A percentile compares a stretch with the other conserved stretches of the same genome.
Conservation (phyloP, 2,113 vertebrate genomes). For the Bufo gargarizans region DNA sequence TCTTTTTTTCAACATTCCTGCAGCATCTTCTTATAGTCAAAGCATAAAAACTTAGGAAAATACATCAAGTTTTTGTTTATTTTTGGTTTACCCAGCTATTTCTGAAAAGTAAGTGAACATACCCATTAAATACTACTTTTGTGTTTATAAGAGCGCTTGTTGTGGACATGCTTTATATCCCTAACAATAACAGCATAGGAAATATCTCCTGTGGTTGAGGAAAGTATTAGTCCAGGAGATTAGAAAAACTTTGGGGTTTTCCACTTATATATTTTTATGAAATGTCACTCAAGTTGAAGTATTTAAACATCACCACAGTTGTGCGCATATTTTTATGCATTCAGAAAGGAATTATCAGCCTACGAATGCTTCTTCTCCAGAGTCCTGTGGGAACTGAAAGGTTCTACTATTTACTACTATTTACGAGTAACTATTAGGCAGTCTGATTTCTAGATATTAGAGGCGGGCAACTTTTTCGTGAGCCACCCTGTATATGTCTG, state of each 20-base stretch:
- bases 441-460: no score
- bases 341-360: background rate
- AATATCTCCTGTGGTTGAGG: background rate
- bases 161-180: background rate
- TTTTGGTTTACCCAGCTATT: background rate
- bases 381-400: background rate
- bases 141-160: background rate
- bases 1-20: background rate
- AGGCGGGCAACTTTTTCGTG: no score
- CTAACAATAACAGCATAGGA: background rate
- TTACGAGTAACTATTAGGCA: no score
- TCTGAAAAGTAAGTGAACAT: background rate
- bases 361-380: background rate
- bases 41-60: background rate
- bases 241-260: background rate
- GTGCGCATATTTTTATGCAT: background rate
- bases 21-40: background rate
- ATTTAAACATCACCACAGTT: slow-evolving; percentile 9
- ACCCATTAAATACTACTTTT: background rate
- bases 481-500: no score
- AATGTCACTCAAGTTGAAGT: background rate
- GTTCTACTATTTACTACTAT: no score
- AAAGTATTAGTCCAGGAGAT: background rate
- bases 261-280: background rate
- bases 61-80: background rate